Percentiles rank a stretch among this genome's conserved stretches.
Conservation (phyloP, 2,113 vertebrate species). For the Hipposideros armiger region DNA sequence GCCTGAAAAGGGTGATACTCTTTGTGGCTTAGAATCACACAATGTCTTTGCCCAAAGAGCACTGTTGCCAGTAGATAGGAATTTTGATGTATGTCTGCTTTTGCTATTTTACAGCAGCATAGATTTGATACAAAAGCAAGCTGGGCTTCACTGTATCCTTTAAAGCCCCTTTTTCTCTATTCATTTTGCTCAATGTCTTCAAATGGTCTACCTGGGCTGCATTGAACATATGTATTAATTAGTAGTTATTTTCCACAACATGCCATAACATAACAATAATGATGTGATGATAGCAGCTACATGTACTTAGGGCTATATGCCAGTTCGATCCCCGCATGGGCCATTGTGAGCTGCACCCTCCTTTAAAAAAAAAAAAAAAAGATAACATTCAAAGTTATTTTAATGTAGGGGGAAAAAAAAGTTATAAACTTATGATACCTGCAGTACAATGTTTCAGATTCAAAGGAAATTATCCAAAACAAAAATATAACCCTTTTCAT, state of each 20-base stretch:
- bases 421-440: neutral
- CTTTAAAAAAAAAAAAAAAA: too few species aligned
- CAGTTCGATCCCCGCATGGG: too few species aligned
- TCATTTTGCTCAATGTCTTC: neutral
- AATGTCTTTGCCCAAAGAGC: neutral
- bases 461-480: neutral
- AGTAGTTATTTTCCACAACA: neutral
- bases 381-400: neutral
- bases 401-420: neutral
- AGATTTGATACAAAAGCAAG: neutral
- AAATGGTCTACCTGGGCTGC: neutral
- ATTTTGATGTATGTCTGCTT: neutral
- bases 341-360: too few species aligned
- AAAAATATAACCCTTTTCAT: neutral
- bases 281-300: neutral
- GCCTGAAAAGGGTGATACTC: neutral
- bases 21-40: neutral
- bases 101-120: conserved; percentile 21
- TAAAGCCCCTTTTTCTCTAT: neutral
- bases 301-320: neutral
- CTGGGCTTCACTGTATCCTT: neutral
- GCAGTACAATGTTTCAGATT: neutral
- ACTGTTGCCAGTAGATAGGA: neutral
- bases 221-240: neutral
- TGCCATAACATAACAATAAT: neutral